phyloP scores from a whole-genome alignment of 1,140 invertebrate species.

The Protaetia brevitarsis region DNA sequence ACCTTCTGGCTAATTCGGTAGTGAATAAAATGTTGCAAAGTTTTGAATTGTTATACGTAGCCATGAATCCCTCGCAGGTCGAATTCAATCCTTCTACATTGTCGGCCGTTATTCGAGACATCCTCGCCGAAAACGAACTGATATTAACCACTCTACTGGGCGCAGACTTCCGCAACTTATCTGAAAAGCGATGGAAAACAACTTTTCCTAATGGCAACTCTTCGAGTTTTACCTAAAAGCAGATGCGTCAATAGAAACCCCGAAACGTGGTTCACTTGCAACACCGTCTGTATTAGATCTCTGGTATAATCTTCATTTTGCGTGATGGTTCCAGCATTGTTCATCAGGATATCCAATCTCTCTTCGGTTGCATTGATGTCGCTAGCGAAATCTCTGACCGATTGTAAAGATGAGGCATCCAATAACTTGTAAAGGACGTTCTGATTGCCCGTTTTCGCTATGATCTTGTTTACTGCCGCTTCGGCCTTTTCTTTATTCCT shows the following conservation, averaged over 20 bases:
- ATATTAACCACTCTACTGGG: conserved; percentile 79
- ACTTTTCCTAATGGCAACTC: neutral
- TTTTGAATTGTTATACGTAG: conserved; percentile 53
- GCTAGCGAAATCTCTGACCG: conserved; percentile 58
- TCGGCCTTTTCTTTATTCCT: conserved; percentile 65
- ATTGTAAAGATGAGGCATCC: conserved; percentile 60
- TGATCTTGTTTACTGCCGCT: conserved; percentile 58
- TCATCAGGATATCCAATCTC: conserved; percentile 73
- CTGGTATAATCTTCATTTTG: conserved; percentile 53
- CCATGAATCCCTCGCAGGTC: neutral
- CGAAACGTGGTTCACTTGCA: conserved; percentile 79
- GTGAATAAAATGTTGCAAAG: conserved; percentile 73
- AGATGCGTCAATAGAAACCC: conserved; percentile 48
- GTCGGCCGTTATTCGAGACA: conserved; percentile 67
- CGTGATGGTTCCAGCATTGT: conserved; percentile 84
- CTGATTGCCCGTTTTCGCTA: conserved; percentile 51
- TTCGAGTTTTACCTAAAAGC: conserved; percentile 55
- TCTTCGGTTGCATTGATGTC: conserved; percentile 62
- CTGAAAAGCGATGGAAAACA: conserved; percentile 48
- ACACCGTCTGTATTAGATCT: conserved; percentile 77
- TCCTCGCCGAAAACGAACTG: conserved; percentile 72
- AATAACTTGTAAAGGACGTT: conserved; percentile 59
- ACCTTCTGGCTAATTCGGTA: conserved; percentile 68
- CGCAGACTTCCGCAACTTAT: conserved; percentile 72
- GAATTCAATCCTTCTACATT: conserved; percentile 59